phyloP scores from a whole-genome alignment of 2,113 vertebrate genomes.

The Lontra canadensis region DNA sequence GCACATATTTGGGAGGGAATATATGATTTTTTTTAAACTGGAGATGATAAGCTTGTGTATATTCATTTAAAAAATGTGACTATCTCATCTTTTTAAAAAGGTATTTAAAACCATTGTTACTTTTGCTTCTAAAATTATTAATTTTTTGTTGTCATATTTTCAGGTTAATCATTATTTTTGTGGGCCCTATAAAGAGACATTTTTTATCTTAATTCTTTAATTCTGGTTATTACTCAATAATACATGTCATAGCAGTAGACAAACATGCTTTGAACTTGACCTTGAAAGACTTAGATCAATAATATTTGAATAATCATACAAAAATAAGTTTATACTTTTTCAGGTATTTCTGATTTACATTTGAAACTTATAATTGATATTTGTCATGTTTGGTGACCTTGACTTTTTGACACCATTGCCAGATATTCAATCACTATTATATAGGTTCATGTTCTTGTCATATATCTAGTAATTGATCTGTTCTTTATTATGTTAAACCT shows the following conservation, averaged over 20 bases:
- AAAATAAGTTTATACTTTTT: conserved; percentile 49
- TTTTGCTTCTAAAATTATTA: background rate
- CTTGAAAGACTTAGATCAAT: conserved; percentile 48
- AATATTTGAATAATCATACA: conserved; percentile 32
- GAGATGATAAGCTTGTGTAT: background rate
- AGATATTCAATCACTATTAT: conserved; percentile 75
- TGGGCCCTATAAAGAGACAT: background rate
- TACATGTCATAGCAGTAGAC: background rate
- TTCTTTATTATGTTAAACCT: conserved; percentile 81
- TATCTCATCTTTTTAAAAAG: background rate
- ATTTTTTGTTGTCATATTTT: background rate
- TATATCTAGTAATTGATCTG: conserved; percentile 80
- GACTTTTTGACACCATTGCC: conserved; percentile 78
- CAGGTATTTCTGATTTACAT: conserved; percentile 38
- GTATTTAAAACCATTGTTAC: background rate
- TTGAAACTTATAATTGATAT: conserved; percentile 64
- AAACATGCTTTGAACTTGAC: conserved; percentile 51
- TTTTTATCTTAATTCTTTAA: background rate
- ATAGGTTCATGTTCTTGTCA: conserved; percentile 78
- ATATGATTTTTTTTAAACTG: background rate
- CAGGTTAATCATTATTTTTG: background rate
- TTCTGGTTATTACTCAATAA: conserved; percentile 37
- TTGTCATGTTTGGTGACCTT: conserved; percentile 79
- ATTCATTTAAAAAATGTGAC: background rate
- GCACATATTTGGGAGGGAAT: background rate